A percentile compares a stretch with the other conserved stretches of the same genome.
These are phyloP conservation scores for Takifugu rubripes DNA, from an alignment of 2,797 vertebrate species.

Conservation along the genomic window DNA sequence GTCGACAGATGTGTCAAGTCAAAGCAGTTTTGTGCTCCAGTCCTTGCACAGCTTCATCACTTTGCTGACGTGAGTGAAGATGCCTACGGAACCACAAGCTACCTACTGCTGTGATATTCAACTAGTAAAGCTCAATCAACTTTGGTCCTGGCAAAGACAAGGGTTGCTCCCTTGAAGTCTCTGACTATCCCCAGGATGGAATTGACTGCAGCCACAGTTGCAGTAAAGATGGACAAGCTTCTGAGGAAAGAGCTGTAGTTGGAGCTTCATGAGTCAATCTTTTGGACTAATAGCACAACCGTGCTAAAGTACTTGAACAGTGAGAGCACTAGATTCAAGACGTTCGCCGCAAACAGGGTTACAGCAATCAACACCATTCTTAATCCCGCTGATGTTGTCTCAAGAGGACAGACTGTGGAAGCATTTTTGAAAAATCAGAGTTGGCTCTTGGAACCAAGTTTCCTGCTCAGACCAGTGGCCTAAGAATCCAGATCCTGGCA, in stretches of 20 bases:
- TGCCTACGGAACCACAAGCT: neutral
- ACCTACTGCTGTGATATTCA: neutral
- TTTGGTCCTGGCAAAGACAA: neutral
- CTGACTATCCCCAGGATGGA: neutral
- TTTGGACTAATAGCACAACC: neutral
- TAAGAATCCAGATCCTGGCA: no score
- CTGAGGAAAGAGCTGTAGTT: neutral
- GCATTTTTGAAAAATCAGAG: neutral
- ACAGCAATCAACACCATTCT: neutral
- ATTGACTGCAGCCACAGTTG: neutral
- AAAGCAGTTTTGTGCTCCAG: neutral
- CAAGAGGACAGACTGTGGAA: neutral
- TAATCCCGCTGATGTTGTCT: neutral
- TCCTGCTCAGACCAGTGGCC: no score
- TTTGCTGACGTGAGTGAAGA: no score
- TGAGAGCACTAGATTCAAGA: neutral
- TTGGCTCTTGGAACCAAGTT: neutral
- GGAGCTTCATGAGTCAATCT: neutral
- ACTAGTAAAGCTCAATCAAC: fast-evolving
- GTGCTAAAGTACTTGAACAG: neutral
- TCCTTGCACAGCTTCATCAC: no score
- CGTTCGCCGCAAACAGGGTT: neutral
- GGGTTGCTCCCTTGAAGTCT: neutral
- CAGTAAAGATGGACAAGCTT: neutral
- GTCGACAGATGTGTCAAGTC: neutral